Percentiles rank a stretch among this genome's conserved stretches.
phyloP scores from a whole-genome alignment of 2,888 invertebrate species.

The Cryptocephalus primarius region DNA sequence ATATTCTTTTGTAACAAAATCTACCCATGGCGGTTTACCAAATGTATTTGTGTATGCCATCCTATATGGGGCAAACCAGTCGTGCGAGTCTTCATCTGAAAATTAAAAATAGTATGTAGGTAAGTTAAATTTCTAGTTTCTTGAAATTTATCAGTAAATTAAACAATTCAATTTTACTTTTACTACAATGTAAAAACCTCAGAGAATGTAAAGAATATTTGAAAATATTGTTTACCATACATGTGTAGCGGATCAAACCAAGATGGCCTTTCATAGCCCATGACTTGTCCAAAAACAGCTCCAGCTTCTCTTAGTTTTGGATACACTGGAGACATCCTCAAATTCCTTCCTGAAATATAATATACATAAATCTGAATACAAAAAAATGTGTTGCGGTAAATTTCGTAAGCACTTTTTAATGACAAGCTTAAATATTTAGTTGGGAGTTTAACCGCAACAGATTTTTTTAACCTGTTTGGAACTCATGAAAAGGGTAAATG shows the following conservation, averaged over 20 bases:
- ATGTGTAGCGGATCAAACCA: conserved; percentile 62
- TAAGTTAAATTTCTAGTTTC: too few relatives aligned
- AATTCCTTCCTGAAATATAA: conserved; percentile 50
- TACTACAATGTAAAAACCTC: too few relatives aligned
- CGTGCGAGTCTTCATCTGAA: conserved; percentile 20
- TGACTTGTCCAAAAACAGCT: conserved; percentile 92
- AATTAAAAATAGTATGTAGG: conserved; percentile 22
- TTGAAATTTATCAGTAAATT: too few relatives aligned
- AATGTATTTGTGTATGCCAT: conserved; percentile 75
- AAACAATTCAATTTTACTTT: too few relatives aligned
- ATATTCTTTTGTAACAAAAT: conserved; percentile 78
- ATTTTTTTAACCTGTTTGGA: conserved; percentile 44
- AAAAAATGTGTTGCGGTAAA: neutral
- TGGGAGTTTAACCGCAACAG: too few relatives aligned
- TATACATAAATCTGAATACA: conserved; percentile 24
- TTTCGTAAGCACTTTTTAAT: too few relatives aligned
- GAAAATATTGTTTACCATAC: conserved; percentile 26
- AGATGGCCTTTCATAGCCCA: conserved; percentile 94
- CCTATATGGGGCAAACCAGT: conserved; percentile 47
- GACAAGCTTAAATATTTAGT: too few relatives aligned
- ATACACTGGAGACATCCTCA: conserved; percentile 91
- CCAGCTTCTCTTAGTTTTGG: conserved; percentile 82
- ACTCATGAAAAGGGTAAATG: conserved; percentile 78
- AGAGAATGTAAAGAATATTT: too few relatives aligned
- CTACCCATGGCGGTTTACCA: conserved; percentile 90